Percentiles rank a stretch among this genome's conserved stretches.
These are phyloP conservation scores for Drosophila nasuta DNA, from an alignment of 1,140 invertebrate species.

Conservation along the genomic window DNA sequence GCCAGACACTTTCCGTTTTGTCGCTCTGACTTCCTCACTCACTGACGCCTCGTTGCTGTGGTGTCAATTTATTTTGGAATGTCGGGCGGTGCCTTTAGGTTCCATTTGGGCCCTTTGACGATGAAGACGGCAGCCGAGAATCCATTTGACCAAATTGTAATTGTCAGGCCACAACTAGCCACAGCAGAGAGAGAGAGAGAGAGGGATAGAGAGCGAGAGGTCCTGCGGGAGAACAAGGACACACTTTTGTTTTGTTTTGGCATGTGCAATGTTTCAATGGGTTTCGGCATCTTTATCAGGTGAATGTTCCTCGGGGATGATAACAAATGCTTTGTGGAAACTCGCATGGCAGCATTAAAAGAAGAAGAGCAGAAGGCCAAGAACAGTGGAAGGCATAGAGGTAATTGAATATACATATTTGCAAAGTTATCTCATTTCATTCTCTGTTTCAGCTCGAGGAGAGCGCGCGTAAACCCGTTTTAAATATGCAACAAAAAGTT, in stretches of 20 bases:
- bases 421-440: constrained; percentile 68
- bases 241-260: constrained; percentile 15
- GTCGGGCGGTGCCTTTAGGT: constrained; percentile 16
- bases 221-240: constrained; percentile 13
- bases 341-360: constrained; percentile 5
- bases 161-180: constrained; percentile 37
- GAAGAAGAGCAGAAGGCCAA: neutral
- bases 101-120: constrained; percentile 31
- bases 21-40: neutral
- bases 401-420: constrained; percentile 71
- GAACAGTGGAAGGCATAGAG: neutral
- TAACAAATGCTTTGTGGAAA: constrained; percentile 50
- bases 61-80: constrained; percentile 54
- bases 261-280: constrained; percentile 26
- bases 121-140: constrained; percentile 41
- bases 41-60: constrained; percentile 4
- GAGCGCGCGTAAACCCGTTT: constrained; percentile 56
- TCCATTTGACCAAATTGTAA: constrained; percentile 61
- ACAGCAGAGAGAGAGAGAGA: neutral
- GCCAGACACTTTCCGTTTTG: neutral
- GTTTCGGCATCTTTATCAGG: constrained; percentile 40
- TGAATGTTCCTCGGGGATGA: constrained; percentile 42
- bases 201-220: neutral
- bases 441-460: constrained; percentile 7
- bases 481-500: constrained; percentile 71